A percentile compares a stretch with the other conserved stretches of the same genome.
These are phyloP conservation scores for Deroplatys truncata DNA, from an alignment of 2,888 invertebrate genomes.

Conservation along the genomic window DNA sequence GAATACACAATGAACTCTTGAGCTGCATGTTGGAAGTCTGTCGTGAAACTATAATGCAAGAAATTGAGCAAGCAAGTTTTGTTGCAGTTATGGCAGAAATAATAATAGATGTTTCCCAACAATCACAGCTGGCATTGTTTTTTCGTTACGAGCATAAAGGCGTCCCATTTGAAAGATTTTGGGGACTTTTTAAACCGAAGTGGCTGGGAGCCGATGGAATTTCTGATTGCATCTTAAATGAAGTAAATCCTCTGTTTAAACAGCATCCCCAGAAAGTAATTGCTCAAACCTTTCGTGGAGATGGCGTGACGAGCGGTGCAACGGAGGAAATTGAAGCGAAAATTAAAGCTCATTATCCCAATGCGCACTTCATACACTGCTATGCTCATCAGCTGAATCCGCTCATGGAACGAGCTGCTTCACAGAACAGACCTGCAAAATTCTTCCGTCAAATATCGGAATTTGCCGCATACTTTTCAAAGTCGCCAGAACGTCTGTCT, in stretches of 20 bases:
- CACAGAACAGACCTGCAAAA: neutral
- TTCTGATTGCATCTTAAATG: neutral
- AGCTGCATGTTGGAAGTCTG: neutral
- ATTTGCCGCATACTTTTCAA: neutral
- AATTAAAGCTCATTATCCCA: neutral
- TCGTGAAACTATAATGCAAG: neutral
- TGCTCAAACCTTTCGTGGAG: neutral
- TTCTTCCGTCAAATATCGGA: neutral
- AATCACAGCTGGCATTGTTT: neutral
- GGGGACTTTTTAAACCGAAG: neutral
- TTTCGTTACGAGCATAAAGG: neutral
- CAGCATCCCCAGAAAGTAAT: neutral
- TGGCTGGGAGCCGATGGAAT: neutral
- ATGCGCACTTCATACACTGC: neutral
- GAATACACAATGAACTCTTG: neutral
- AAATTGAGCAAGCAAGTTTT: neutral
- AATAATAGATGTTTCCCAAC: neutral
- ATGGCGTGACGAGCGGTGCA: neutral
- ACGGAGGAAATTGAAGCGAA: neutral
- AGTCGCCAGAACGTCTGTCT: neutral
- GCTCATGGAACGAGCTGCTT: neutral
- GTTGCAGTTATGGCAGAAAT: neutral
- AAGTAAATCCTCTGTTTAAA: neutral
- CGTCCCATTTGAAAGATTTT: neutral
- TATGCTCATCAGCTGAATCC: neutral